Base-by-base conservation (phyloP, 2,797 vertebrate species). In the Rhodeus uyekii region DNA sequence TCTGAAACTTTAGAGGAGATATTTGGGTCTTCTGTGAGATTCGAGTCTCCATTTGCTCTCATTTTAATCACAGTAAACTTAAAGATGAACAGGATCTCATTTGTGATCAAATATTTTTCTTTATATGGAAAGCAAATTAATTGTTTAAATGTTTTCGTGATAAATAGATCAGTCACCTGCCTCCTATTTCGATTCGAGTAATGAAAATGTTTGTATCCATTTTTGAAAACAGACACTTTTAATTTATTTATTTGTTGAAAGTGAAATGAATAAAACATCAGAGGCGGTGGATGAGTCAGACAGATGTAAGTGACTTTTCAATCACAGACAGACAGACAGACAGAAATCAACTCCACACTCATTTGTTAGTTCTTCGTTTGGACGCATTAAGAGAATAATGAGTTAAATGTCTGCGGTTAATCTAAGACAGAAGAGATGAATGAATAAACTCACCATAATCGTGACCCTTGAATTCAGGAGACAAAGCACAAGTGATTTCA, bases 361-460 rank as follows among this genome's bases (percentile, higher is more conserved):
- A 50, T 4, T 13, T 58, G 19, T 7, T 4, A 24, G 9, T 12
- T 65, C 10, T 61, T 76, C 6, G 0, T 44, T 61, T 34, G 32
- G 69, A 67, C 2, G 9, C 8, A 67, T 53, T 46, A 8, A 27
- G 63, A 67, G 3, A 63, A 34, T 16, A 34, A 13, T 13, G n/a
- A 67, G 55, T 61, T 60, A 44, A 27, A 29, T 8, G 3, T 67
- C 63, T 38, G 60, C 14, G 36, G n/a, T 39, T 22, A 27, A 50
- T 48, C 3, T 10, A 16, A 55, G 14, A 10, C 4, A 36, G 8
- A 44, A 44, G 16, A 27, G 78, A 69, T 61, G 8, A 61, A 69
- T 39, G n/a, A 34, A 46, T 29, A 61, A 38, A 84, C 85, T 86
- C 42, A 86, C 82, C 85, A 86, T 86, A 53, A 63, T 44, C 19